Evolutionary conservation across 2,888 invertebrate genomes (phyloP).

Genomic region (Synanthedon andrenaeformis): DNA sequence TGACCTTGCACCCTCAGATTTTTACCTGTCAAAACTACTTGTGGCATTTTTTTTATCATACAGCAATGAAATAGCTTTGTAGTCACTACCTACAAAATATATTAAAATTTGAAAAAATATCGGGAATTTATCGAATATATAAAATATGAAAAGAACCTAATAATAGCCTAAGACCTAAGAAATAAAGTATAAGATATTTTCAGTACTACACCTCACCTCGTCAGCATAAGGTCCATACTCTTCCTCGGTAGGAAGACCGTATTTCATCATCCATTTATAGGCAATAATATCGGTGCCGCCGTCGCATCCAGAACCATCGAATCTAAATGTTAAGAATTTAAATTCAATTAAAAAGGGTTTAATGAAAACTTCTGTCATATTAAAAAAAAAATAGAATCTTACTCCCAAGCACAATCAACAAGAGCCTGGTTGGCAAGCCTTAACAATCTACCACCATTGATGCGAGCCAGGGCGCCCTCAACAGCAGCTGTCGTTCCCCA

Average conservation of each 20-base stretch:
- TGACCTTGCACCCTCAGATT: too few relatives aligned
- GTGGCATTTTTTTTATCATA: too few relatives aligned
- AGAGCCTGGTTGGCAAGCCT: constrained; percentile 46
- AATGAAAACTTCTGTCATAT: too few relatives aligned
- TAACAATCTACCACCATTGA: constrained; percentile 36
- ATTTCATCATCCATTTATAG: constrained; percentile 88
- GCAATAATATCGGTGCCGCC: constrained; percentile 91
- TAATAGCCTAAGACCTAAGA: too few relatives aligned
- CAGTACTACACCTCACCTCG: constrained; percentile 48
- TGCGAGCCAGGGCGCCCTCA: constrained; percentile 44
- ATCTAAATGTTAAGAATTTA: constrained; percentile 38
- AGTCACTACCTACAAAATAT: too few relatives aligned
- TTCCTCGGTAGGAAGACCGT: constrained; percentile 83
- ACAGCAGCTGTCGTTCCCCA: constrained; percentile 39
- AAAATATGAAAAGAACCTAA: too few relatives aligned
- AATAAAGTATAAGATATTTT: too few relatives aligned
- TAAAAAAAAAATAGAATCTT: constrained; percentile 5
- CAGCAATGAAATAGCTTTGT: too few relatives aligned
- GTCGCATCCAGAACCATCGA: constrained; percentile 87
- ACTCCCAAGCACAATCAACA: constrained; percentile 52
- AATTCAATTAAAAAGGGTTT: too few relatives aligned
- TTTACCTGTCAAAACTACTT: too few relatives aligned
- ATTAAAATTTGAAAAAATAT: too few relatives aligned
- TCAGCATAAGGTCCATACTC: constrained; percentile 90
- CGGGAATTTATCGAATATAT: too few relatives aligned